A percentile compares a stretch with the other conserved stretches of the same genome.
phyloP scores from a whole-genome alignment of 1,140 invertebrate genomes.

The Drosophila nigrodunni region DNA sequence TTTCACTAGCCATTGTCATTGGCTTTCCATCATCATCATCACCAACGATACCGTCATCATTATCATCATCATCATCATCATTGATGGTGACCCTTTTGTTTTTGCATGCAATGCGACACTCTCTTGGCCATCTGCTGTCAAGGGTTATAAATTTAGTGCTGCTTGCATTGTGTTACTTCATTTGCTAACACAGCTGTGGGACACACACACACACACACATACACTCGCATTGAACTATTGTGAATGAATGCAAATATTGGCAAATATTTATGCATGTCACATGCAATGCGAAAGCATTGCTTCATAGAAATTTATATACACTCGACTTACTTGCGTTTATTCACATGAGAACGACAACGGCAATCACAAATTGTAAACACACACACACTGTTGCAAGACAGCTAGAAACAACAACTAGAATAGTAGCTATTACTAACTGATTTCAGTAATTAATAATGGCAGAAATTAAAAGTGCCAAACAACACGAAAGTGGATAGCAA shows the following conservation, averaged over 20 bases:
- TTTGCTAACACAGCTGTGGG: slow-evolving; percentile 36
- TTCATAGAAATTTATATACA: slow-evolving; percentile 42
- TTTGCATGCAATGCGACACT: slow-evolving; percentile 40
- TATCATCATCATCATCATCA: slow-evolving; percentile 42
- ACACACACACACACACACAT: slow-evolving; percentile 20
- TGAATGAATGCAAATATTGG: slow-evolving; percentile 69
- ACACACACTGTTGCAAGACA: slow-evolving; percentile 8
- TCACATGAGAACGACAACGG: slow-evolving; percentile 40
- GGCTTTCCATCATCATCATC: slow-evolving; percentile 60
- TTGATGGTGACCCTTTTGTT: slow-evolving; percentile 49
- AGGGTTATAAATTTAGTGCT: slow-evolving; percentile 72
- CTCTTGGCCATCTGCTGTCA: slow-evolving; percentile 60
- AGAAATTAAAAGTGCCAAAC: slow-evolving; percentile 3
- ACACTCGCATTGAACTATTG: slow-evolving; percentile 22
- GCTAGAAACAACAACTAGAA: background rate
- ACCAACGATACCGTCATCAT: slow-evolving; percentile 33
- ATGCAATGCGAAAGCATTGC: slow-evolving; percentile 31
- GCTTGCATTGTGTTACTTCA: slow-evolving; percentile 61
- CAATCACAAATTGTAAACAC: slow-evolving; percentile 33
- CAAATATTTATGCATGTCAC: slow-evolving; percentile 78
- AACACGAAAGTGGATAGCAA: background rate
- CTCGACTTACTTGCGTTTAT: slow-evolving; percentile 59
- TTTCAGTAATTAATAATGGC: slow-evolving; percentile 29
- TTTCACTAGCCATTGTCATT: slow-evolving; percentile 64
- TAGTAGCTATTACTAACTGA: slow-evolving; percentile 4